Evolutionary conservation across 2,888 invertebrate genomes (phyloP).

Genomic region (Andrena hattorfiana): DNA sequence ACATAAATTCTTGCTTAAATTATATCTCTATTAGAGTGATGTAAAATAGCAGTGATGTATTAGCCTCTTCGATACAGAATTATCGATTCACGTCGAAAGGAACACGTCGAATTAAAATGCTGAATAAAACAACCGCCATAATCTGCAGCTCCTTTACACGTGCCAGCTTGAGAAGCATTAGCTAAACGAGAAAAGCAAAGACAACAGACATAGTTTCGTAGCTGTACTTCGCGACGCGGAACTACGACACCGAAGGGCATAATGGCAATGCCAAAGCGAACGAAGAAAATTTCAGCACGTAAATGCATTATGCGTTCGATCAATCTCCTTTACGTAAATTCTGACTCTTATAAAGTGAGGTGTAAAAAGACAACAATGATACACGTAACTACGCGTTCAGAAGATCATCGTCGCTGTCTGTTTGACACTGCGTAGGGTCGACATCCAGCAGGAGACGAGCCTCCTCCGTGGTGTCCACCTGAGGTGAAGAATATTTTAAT

Average conservation of each 20-base stretch:
- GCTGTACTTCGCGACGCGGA: constrained; percentile 22
- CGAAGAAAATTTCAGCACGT: not conserved
- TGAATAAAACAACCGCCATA: not conserved
- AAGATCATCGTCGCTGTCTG: constrained; percentile 80
- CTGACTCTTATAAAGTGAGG: constrained; percentile 4
- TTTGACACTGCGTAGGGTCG: constrained; percentile 76
- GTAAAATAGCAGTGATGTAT: too few species aligned
- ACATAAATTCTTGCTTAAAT: not conserved
- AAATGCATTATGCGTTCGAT: not conserved
- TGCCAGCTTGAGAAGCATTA: not conserved
- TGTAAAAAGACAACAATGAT: not conserved
- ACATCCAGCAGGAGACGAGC: constrained; percentile 78
- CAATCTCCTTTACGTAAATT: not conserved
- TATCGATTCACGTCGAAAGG: too few species aligned
- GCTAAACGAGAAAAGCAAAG: not conserved
- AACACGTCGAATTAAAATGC: not conserved
- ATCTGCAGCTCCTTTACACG: not conserved
- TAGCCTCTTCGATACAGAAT: not conserved
- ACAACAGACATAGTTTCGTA: not conserved
- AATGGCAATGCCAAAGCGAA: not conserved
- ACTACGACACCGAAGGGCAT: not conserved
- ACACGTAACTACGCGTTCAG: constrained; percentile 70
- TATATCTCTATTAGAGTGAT: not conserved
- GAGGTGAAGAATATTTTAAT: constrained; percentile 41
- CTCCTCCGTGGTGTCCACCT: constrained; percentile 81